Evolutionary conservation across 2,113 vertebrate genomes (phyloP), one percentile per base, ranked within the genome.

Genomic region (Pampusana beccarii): DNA sequence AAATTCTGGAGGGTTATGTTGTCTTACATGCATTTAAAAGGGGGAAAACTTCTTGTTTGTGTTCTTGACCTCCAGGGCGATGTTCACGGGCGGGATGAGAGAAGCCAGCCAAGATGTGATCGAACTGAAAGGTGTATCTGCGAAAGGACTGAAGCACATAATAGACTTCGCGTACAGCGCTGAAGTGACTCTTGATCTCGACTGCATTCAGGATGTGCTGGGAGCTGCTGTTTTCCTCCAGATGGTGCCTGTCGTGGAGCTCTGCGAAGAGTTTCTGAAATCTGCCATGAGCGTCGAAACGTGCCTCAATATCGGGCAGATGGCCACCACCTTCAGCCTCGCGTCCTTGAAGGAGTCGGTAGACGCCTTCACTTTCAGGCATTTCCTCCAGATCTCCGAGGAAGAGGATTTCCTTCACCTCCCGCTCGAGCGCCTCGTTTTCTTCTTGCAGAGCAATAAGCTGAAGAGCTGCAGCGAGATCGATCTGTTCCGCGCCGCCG

Each of bases 61-160:
- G 80, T 94, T 53, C 57, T 95, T 90, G 54, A 73, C 87, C 97
- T 86, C 33, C 98, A 99, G 99, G 98, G 99, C 99, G 5, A 99
- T 99, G 99, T 99, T 99, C 97, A 99, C 99, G 0, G 99, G 99
- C 0, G 99, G 99, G 77, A 99, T 99, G 99, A 98, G 98, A 67
- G 99, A 99, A 97, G 98, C 99, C 24, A 99, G 96, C 96, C 99
- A 99, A 97, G 98, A 99, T 3, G 97, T 98, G 85, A 99, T 99
- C 12, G 99, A 99, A 97, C 97, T 99, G 95, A 99, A 99, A 79
- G 99, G 99, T 0, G 97, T 99, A 62, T 99, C 99, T 0, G 98
- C 99, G 17, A 98, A 98, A 6, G 99, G 99, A 18, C 98, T 99
- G 53, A 99, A 98, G 62, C 99, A 99, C 94, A 99, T 99, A 29